A percentile compares a stretch with the other conserved stretches of the same genome.
Conservation (phyloP, 2,888 invertebrate species). For the Perizoma flavofasciatum region DNA sequence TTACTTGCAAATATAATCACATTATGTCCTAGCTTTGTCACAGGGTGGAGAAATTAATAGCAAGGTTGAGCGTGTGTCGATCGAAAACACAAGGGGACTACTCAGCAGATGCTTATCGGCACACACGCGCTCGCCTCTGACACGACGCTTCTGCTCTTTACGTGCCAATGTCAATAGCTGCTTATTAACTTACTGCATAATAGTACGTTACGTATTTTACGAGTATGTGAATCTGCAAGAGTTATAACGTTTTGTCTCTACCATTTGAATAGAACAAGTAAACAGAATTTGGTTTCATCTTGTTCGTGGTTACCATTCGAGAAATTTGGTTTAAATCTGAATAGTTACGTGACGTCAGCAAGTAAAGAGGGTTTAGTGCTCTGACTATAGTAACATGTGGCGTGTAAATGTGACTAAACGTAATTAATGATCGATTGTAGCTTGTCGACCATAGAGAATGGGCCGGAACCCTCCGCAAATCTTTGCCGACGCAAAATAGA, state of each 20-base stretch:
- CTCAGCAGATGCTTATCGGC: slow-evolving; percentile 82
- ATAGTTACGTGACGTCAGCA: slow-evolving; percentile 25
- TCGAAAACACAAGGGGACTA: slow-evolving; percentile 78
- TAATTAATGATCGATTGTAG: slow-evolving; percentile 82
- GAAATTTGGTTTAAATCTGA: background rate
- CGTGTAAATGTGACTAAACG: slow-evolving; percentile 78
- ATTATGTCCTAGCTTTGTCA: slow-evolving; percentile 78
- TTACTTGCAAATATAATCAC: slow-evolving; percentile 81
- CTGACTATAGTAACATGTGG: slow-evolving; percentile 71
- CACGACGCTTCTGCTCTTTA: slow-evolving; percentile 49
- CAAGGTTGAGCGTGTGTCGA: slow-evolving; percentile 70
- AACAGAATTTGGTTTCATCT: too few species aligned
- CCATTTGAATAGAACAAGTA: too few species aligned
- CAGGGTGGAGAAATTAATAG: slow-evolving; percentile 80
- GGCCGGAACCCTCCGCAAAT: slow-evolving; percentile 70
- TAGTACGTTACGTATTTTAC: slow-evolving; percentile 20
- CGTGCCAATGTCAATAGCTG: slow-evolving; percentile 50
- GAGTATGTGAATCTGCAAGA: slow-evolving; percentile 17
- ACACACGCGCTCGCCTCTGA: slow-evolving; percentile 62
- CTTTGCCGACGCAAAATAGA: slow-evolving; percentile 71
- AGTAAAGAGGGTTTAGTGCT: slow-evolving; percentile 47
- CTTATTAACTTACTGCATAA: slow-evolving; percentile 47
- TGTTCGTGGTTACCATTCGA: too few species aligned
- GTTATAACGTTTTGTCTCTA: background rate
- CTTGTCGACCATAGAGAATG: slow-evolving; percentile 65